A percentile compares a stretch with the other conserved stretches of the same genome.
Evolutionary conservation across 2,888 invertebrate genomes (phyloP).

Genomic region (Spodoptera littoralis): DNA sequence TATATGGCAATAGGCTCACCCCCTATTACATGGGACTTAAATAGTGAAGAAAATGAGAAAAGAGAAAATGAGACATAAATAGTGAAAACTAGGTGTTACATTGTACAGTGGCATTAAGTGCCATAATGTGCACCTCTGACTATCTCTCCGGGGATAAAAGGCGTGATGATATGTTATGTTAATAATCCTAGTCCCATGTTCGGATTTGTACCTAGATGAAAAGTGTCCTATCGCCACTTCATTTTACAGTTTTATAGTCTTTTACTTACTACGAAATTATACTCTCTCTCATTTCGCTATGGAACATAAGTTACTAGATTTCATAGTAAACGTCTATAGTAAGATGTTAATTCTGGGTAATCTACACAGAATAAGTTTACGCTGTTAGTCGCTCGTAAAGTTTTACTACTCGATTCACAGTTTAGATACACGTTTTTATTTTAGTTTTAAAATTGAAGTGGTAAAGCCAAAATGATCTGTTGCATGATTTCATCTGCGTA

Average conservation of each 20-base stretch:
- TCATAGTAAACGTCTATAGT: conserved; percentile 20
- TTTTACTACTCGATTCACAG: conserved; percentile 57
- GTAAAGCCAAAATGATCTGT: neutral
- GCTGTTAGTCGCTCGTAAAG: conserved; percentile 50
- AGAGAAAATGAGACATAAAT: too few relatives aligned
- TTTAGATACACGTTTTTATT: conserved; percentile 53
- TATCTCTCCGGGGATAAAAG: too few relatives aligned
- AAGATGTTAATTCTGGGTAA: conserved; percentile 30
- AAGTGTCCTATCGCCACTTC: neutral
- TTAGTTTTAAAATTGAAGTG: conserved; percentile 22
- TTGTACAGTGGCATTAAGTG: too few relatives aligned
- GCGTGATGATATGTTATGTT: too few relatives aligned
- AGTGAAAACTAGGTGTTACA: too few relatives aligned
- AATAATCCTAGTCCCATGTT: neutral
- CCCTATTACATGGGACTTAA: too few relatives aligned
- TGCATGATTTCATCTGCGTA: neutral
- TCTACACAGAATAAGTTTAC: conserved; percentile 22
- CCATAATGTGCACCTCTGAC: too few relatives aligned
- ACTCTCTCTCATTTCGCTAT: neutral
- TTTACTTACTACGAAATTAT: neutral
- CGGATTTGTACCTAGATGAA: conserved; percentile 1
- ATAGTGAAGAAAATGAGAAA: too few relatives aligned
- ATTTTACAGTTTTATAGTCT: neutral
- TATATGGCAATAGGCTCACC: too few relatives aligned
- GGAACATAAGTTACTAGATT: conserved; percentile 6